phyloP scores from a whole-genome alignment of 2,888 invertebrate genomes.

The Ichneumoninae sp. region DNA sequence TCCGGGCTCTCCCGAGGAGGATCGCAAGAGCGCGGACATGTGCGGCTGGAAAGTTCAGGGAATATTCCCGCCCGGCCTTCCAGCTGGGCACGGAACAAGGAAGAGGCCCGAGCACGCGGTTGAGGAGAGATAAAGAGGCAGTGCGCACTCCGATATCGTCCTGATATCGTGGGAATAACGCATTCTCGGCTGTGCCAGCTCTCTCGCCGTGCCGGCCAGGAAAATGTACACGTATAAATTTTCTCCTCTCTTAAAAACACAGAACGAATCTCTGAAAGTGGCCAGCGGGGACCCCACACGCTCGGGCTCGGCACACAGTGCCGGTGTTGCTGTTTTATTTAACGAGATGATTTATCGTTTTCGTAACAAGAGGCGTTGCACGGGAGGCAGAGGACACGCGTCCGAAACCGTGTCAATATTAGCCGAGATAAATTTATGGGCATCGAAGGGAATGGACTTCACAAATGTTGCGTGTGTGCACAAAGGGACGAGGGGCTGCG shows the following conservation, averaged over 20 bases:
- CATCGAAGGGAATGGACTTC: conserved; percentile 42
- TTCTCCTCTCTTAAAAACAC: conserved; percentile 19
- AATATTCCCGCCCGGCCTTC: conserved; percentile 3
- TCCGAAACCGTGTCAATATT: conserved; percentile 57
- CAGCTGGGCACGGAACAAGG: conserved; percentile 42
- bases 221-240: conserved; percentile 46
- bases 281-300: conserved; percentile 22
- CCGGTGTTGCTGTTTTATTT: conserved; percentile 46
- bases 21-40: not conserved
- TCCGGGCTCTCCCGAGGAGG: not conserved
- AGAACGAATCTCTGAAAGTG: conserved; percentile 48
- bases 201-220: not conserved
- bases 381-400: conserved; percentile 49
- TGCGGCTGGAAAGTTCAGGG: conserved; percentile 24
- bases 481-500: conserved; percentile 32
- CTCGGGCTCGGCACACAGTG: not conserved
- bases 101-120: conserved; percentile 43
- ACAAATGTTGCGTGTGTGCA: conserved; percentile 29
- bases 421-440: conserved; percentile 52
- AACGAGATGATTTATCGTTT: conserved; percentile 58
- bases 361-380: conserved; percentile 44
- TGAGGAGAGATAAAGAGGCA: conserved; percentile 53
- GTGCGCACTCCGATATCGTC: conserved; percentile 41
- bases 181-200: conserved; percentile 19
- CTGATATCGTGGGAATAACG: conserved; percentile 60